Conservation (phyloP, 2,113 vertebrate species). For the Rana temporaria region DNA sequence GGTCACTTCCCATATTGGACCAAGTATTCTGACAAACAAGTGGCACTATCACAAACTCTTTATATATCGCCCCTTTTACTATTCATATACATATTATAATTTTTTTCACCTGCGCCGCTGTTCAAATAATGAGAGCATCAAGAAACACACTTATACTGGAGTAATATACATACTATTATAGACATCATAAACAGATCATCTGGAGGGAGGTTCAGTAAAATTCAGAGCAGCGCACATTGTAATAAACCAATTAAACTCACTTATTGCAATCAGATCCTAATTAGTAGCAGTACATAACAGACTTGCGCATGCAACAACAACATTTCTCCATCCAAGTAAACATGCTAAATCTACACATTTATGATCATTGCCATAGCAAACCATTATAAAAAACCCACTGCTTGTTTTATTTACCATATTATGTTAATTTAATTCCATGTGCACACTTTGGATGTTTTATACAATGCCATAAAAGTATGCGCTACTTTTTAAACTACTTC, state of each 20-base stretch:
- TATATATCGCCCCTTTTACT: too few relatives aligned
- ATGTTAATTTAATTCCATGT: neutral
- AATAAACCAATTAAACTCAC: constrained; percentile 42
- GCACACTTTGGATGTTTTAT: too few relatives aligned
- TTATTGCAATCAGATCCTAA: constrained; percentile 42
- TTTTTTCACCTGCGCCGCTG: neutral
- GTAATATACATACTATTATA: constrained; percentile 8
- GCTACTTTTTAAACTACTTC: too few relatives aligned
- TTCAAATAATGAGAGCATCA: neutral
- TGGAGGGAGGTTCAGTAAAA: neutral
- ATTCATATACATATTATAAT: too few relatives aligned
- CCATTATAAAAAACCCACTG: neutral
- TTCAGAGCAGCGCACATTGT: neutral
- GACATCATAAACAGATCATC: neutral
- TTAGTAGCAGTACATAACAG: constrained; percentile 29
- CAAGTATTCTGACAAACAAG: too few relatives aligned
- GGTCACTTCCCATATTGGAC: too few relatives aligned
- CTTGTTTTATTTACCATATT: constrained; percentile 10
- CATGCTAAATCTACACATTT: constrained; percentile 6
- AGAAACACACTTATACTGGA: too few relatives aligned
- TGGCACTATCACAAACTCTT: too few relatives aligned
- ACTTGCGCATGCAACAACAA: neutral
- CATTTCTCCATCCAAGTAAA: constrained; percentile 13
- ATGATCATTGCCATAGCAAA: neutral
- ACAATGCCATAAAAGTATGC: too few relatives aligned